These are phyloP conservation scores for Sternotherus odoratus DNA, from an alignment of 2,797 vertebrate genomes.

Conservation along the genomic window DNA sequence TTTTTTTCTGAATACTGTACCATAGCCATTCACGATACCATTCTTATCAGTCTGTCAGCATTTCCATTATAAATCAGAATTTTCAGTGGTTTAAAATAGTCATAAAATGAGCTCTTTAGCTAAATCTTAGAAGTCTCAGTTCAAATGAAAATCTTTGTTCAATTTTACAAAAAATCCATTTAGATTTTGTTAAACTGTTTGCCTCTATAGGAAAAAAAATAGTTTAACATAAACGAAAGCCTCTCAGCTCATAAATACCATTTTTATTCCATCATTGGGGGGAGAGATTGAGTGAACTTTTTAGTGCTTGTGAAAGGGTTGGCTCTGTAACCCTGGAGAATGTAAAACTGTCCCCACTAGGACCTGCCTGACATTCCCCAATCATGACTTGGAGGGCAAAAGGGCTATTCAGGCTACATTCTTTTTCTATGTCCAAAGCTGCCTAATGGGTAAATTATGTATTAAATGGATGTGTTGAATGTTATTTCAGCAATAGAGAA, in stretches of 20 bases:
- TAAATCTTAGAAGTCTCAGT: background rate
- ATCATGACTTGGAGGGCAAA: background rate
- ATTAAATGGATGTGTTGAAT: background rate
- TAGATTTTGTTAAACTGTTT: slow-evolving; percentile 12
- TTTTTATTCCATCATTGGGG: background rate
- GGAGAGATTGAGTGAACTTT: background rate
- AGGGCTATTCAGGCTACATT: background rate
- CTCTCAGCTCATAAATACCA: background rate
- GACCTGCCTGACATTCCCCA: background rate
- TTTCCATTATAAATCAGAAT: slow-evolving; percentile 20
- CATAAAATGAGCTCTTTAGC: background rate
- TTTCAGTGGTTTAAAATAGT: slow-evolving; percentile 19
- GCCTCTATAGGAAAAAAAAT: background rate
- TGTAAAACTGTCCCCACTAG: background rate
- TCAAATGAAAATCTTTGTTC: background rate
- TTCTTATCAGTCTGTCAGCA: slow-evolving; percentile 11
- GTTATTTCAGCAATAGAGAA: background rate
- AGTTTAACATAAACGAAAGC: background rate
- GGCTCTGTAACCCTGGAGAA: background rate
- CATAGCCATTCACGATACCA: background rate
- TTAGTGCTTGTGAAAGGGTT: background rate
- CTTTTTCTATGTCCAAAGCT: background rate
- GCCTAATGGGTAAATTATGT: background rate
- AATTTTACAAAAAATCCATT: background rate
- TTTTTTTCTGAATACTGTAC: background rate